Percentiles rank a stretch among this genome's conserved stretches.
These are phyloP conservation scores for Camponotus pennsylvanicus DNA, from an alignment of 1,140 invertebrate species.

Conservation along the genomic window DNA sequence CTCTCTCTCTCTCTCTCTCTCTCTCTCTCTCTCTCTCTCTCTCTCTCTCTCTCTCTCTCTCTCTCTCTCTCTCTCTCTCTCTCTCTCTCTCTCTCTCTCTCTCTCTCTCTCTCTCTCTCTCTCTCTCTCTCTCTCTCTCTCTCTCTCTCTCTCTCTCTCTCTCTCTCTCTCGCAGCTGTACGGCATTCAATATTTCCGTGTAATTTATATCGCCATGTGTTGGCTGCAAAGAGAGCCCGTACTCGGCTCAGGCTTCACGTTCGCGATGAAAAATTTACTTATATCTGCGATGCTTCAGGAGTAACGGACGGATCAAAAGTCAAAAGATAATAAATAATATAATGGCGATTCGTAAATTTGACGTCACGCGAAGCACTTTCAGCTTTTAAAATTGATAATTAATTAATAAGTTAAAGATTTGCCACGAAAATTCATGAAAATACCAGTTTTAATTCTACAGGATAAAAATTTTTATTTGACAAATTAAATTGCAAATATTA, in stretches of 20 bases:
- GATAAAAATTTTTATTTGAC: too few species aligned
- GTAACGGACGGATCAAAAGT: too few species aligned
- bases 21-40: too few species aligned
- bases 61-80: constrained; percentile 17
- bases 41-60: not conserved
- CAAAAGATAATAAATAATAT: not conserved
- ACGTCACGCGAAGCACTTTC: too few species aligned
- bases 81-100: not conserved
- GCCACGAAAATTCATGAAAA: too few species aligned
- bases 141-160: constrained; percentile 21
- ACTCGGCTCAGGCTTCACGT: not conserved
- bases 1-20: too few species aligned
- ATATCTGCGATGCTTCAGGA: not conserved
- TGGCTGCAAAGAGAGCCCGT: constrained; percentile 40
- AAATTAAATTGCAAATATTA: too few species aligned
- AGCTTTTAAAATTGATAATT: too few species aligned
- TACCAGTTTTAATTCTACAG: too few species aligned
- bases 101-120: too few species aligned
- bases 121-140: not conserved
- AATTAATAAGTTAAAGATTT: too few species aligned
- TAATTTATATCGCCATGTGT: constrained; percentile 69
- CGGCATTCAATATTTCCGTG: constrained; percentile 75
- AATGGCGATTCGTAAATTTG: not conserved
- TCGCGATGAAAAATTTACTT: not conserved
- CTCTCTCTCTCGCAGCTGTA: not conserved